These are phyloP conservation scores for Aplodontia rufa DNA, from an alignment of 2,113 vertebrate species.

Conservation along the genomic window DNA sequence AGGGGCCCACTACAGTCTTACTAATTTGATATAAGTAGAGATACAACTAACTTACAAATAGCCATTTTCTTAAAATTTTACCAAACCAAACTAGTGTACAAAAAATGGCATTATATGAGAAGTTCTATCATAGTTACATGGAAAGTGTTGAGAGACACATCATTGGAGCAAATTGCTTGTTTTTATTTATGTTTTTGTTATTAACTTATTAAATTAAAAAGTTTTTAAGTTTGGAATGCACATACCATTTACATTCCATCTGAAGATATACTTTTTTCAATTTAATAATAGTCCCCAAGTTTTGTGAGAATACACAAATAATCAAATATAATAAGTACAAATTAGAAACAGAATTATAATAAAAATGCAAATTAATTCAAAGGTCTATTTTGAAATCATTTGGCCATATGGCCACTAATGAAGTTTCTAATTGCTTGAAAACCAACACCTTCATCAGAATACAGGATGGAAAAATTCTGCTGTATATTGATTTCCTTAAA, in stretches of 20 bases:
- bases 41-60: not conserved
- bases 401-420: constrained; percentile 68
- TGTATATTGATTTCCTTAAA: constrained; percentile 34
- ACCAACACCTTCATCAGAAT: not conserved
- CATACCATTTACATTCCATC: not conserved
- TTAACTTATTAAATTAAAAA: not conserved
- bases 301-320: constrained; percentile 8
- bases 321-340: constrained; percentile 31
- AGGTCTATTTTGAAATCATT: constrained; percentile 48
- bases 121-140: not conserved
- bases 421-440: constrained; percentile 53
- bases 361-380: constrained; percentile 71
- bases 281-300: constrained; percentile 48
- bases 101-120: not conserved
- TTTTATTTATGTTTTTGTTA: not conserved
- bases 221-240: not conserved
- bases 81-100: not conserved
- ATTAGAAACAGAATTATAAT: constrained; percentile 57
- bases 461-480: constrained; percentile 35
- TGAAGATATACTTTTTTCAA: not conserved
- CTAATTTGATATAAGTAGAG: not conserved
- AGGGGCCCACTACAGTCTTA: not conserved
- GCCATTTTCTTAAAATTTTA: constrained; percentile 1
- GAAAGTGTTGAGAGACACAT: not conserved
- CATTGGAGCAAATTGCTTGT: not conserved